Evolutionary conservation across 2,113 vertebrate genomes (phyloP).

Genomic region (Vidua macroura): DNA sequence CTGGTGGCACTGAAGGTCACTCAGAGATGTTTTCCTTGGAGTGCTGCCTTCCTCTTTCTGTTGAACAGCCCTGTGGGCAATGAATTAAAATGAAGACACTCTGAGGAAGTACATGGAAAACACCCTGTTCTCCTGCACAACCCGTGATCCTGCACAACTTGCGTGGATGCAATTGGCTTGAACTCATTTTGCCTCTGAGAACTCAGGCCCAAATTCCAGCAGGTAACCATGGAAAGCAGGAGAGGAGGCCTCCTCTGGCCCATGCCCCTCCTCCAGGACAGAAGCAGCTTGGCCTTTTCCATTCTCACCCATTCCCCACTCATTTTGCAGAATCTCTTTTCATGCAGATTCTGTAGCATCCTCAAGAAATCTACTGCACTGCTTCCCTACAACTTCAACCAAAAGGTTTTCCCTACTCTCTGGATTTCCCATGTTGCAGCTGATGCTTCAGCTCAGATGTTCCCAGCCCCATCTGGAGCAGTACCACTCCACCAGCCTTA

Average conservation of each 20-base stretch:
- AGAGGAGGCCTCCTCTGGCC: not conserved
- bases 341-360: not conserved
- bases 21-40: conserved; percentile 9
- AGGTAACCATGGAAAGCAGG: not conserved
- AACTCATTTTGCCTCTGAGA: not conserved
- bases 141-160: not conserved
- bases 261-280: not conserved
- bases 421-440: not conserved
- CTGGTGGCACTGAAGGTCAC: not conserved
- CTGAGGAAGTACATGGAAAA: not conserved
- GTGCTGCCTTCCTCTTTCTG: not conserved
- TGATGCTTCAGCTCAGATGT: not conserved
- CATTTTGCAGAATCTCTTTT: not conserved
- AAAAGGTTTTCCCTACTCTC: not conserved
- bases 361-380: not conserved
- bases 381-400: not conserved
- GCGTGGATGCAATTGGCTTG: not conserved
- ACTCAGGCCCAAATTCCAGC: not conserved
- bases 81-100: not conserved
- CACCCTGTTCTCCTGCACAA: not conserved
- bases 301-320: not conserved
- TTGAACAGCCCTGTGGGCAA: not conserved
- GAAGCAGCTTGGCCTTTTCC: not conserved
- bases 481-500: not conserved
- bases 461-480: not conserved